Evolutionary conservation across 2,113 vertebrate genomes (phyloP).

Genomic region (Gadus chalcogrammus): DNA sequence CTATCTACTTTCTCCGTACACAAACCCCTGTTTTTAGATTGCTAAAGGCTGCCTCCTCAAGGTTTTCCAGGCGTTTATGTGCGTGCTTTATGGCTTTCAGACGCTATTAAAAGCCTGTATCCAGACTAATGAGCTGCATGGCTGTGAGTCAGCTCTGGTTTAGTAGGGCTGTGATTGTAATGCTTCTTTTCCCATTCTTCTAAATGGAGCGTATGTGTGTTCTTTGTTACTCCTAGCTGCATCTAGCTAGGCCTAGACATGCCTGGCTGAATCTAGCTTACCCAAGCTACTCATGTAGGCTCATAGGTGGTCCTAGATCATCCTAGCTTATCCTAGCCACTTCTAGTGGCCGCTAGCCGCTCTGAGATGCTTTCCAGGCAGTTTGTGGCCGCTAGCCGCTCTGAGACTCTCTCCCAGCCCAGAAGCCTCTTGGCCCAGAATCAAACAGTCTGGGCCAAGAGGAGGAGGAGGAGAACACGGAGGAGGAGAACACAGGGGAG

Average conservation of each 20-base stretch:
- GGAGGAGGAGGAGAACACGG: conserved; percentile 25
- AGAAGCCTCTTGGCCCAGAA: conserved; percentile 65
- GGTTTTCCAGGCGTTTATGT: conserved; percentile 22
- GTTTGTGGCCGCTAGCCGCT: conserved; percentile 3
- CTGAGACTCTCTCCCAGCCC: conserved; percentile 54
- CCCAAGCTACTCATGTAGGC: no score
- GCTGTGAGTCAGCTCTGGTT: conserved; percentile 45
- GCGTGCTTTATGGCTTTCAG: conserved; percentile 36
- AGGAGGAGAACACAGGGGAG: conserved; percentile 46
- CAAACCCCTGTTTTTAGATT: no score
- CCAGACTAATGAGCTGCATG: conserved; percentile 62
- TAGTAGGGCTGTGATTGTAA: conserved; percentile 44
- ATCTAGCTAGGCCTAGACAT: no score
- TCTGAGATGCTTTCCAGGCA: conserved; percentile 48
- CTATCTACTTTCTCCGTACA: no score
- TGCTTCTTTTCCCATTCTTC: conserved; percentile 54
- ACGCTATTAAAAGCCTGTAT: conserved; percentile 25
- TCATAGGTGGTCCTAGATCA: no score
- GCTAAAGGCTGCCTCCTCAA: conserved; percentile 29
- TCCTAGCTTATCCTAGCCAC: no score
- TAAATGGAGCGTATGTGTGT: conserved; percentile 34
- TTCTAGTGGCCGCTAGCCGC: not conserved
- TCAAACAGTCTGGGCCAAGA: conserved; percentile 55
- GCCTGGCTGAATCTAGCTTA: no score
- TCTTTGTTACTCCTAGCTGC: no score